phyloP scores from a whole-genome alignment of 2,113 vertebrate genomes.

The Peromyscus californicus region DNA sequence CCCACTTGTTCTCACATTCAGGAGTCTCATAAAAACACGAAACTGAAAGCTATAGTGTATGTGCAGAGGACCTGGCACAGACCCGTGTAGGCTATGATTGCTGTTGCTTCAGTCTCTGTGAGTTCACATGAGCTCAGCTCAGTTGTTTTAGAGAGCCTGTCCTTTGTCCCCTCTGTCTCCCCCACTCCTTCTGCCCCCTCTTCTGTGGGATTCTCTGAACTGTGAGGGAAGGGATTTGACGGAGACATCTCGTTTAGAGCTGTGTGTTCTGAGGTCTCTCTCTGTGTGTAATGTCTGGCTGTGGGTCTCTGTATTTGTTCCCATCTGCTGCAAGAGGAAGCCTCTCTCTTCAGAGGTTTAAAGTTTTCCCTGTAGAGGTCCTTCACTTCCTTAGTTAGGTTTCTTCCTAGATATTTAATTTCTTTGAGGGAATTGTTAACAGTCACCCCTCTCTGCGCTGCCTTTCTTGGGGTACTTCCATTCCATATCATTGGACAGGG shows the following conservation, averaged over 20 bases:
- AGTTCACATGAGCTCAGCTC: neutral
- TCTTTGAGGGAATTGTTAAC: neutral
- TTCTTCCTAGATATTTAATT: neutral
- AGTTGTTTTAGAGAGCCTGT: neutral
- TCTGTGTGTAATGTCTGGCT: neutral
- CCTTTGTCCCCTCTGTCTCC: neutral
- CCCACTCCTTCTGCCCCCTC: neutral
- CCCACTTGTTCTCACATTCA: neutral
- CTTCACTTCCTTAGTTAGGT: neutral
- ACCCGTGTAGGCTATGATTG: neutral
- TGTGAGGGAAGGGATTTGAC: neutral
- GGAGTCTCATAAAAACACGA: neutral
- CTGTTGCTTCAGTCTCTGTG: neutral
- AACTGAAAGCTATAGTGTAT: neutral
- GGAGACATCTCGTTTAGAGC: neutral
- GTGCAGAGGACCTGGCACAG: neutral
- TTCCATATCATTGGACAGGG: neutral
- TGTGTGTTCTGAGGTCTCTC: neutral
- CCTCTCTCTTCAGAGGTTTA: neutral
- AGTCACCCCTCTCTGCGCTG: neutral
- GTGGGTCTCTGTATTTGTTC: neutral
- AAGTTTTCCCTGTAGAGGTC: neutral
- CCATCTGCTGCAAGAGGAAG: neutral
- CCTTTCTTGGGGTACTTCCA: neutral
- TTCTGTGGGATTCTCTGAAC: neutral